A percentile compares a stretch with the other conserved stretches of the same genome.
Evolutionary conservation across 2,113 vertebrate genomes (phyloP).

Genomic region (Rhynchomys soricoides): DNA sequence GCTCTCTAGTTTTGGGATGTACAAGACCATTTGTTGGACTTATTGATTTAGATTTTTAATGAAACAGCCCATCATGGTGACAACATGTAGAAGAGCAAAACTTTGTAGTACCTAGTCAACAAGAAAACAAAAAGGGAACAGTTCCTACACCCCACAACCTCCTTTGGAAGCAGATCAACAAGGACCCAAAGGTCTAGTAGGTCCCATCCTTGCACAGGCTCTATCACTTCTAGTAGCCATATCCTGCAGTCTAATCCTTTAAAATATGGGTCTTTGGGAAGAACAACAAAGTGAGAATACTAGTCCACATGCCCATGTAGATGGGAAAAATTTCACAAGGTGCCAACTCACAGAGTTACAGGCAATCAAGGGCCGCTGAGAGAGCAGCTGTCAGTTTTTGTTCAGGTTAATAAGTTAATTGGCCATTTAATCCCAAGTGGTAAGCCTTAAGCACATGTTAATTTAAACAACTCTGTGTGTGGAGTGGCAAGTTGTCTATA

Average conservation of each 20-base stretch:
- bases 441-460: not conserved
- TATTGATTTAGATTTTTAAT: not conserved
- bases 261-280: not conserved
- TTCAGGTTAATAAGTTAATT: not conserved
- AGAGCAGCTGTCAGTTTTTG: not conserved
- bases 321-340: not conserved
- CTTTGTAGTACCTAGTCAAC: not conserved
- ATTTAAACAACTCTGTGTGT: not conserved
- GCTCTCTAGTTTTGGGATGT: not conserved
- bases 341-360: not conserved
- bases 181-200: not conserved
- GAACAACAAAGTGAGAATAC: not conserved
- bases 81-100: not conserved
- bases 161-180: not conserved
- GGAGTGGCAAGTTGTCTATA: too few relatives aligned
- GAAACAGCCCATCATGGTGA: not conserved
- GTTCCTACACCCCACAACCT: not conserved
- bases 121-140: not conserved
- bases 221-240: not conserved
- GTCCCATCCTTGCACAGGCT: not conserved
- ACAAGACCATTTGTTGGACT: not conserved
- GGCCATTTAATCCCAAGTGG: not conserved
- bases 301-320: not conserved
- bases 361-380: not conserved
- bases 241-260: not conserved